A percentile compares a stretch with the other conserved stretches of the same genome.
Conservation (phyloP, 2,797 vertebrate species). For the Sylvilagus floridanus region DNA sequence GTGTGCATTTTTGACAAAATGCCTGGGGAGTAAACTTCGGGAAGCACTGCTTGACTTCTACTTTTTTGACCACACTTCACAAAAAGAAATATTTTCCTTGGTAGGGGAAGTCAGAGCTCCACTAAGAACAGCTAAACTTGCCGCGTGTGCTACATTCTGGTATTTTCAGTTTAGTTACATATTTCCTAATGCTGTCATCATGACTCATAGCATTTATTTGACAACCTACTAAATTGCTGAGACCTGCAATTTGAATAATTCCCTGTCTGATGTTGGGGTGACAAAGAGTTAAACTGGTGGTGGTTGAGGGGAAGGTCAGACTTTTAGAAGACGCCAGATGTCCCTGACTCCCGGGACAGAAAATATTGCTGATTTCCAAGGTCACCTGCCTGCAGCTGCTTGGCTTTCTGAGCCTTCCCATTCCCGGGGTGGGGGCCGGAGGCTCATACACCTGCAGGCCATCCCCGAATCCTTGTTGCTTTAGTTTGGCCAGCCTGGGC, state of each 20-base stretch:
- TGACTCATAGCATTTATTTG: neutral
- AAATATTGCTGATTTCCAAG: neutral
- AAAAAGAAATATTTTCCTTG: neutral
- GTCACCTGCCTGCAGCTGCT: neutral
- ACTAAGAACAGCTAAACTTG: neutral
- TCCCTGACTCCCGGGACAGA: neutral
- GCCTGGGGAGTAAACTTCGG: neutral
- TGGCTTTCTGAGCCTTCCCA: neutral
- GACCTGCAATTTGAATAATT: neutral
- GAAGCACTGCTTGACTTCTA: neutral
- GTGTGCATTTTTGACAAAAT: neutral
- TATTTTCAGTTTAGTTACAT: neutral
- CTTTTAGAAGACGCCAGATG: neutral
- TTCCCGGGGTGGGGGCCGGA: neutral
- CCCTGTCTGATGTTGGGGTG: neutral
- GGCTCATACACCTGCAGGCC: neutral
- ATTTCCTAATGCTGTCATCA: neutral
- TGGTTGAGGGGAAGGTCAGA: accelerated
- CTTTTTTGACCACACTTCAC: neutral
- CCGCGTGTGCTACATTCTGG: neutral
- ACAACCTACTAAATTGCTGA: neutral
- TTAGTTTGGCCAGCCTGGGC: neutral
- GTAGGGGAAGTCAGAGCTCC: neutral
- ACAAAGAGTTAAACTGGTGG: neutral
- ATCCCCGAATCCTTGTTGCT: neutral